Base-by-base conservation (phyloP, 2,113 vertebrate genomes). In the Artemisiospiza belli region DNA sequence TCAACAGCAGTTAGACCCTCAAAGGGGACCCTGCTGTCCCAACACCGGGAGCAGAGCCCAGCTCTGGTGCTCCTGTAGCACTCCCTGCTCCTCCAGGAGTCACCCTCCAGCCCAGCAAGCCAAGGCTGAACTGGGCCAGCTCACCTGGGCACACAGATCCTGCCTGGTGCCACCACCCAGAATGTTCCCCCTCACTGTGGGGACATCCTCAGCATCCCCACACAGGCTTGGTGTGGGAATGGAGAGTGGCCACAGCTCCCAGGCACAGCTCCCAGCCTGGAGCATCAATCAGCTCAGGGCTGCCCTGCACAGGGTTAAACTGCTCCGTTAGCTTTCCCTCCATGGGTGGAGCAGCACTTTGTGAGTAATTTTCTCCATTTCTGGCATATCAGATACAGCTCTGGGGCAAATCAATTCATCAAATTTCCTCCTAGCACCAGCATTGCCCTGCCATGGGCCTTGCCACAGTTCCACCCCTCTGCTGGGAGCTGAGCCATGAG, bases 361-460 rank as follows among this genome's bases (percentile, higher is more conserved):
- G 3, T 90, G 91, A 93, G 31, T 88, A 68, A 92, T 86, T 83
- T 83, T 88, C 63, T 90, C 93, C 91, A 7, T 37, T 83, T 52
- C 79, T 90, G 58, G 35, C 76, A 11, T 47, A 88, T 61, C 91
- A 80, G 79, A 72, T 61, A 17, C 83, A 77, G 72, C 78, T 93
- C 51, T 70, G 74, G 73, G 74, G 85, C 85, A 83, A 83, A 1
- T 49, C 37, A 2, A 79, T 37, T 7, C 2, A 68, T 33, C 66
- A 31, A 27, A 52, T 23, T 72, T 79, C 67, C 49, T 92, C 44
- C 94, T 78, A 8, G 62, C 79, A 74, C 30, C 75, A 82, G 82
- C 31, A 0, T 15, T 46, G 67, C 72, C 35, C 20, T 31, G 41
- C 39, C 24, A 1, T 0, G 2, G 20, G 69, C 69, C 30, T 15